Evolutionary conservation across 2,888 invertebrate genomes (phyloP).

Genomic region (Maniola hyperantus): DNA sequence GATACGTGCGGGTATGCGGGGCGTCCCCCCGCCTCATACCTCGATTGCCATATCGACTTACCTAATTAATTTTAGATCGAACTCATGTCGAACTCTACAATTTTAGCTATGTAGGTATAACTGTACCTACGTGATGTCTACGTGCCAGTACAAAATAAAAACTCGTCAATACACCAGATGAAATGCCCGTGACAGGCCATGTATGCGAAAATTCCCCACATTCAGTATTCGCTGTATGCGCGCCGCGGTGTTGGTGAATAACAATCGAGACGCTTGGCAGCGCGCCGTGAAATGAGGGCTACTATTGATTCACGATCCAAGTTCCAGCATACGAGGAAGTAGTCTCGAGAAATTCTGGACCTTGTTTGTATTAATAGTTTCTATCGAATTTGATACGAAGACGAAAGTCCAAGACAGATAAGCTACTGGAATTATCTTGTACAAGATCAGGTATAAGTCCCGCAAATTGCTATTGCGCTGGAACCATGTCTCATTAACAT

Average conservation of each 20-base stretch:
- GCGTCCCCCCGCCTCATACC: too few relatives aligned
- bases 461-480: too few relatives aligned
- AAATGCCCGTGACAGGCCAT: conserved; percentile 24
- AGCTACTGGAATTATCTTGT: too few relatives aligned
- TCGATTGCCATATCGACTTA: too few relatives aligned
- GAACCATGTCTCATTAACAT: too few relatives aligned
- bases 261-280: conserved; percentile 73
- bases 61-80: not conserved
- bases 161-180: conserved; percentile 28
- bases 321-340: conserved; percentile 23
- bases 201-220: conserved; percentile 75
- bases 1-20: too few relatives aligned
- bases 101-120: not conserved
- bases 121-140: not conserved
- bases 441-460: too few relatives aligned
- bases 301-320: conserved; percentile 44
- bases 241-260: conserved; percentile 67
- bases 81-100: not conserved
- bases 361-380: conserved; percentile 4
- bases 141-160: conserved; percentile 25
- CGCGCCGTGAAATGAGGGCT: conserved; percentile 57
- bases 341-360: conserved; percentile 2
- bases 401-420: too few relatives aligned
- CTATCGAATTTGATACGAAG: not conserved
- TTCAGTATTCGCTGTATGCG: conserved; percentile 72